Conservation (phyloP, 2,797 vertebrate genomes). For the Cygnus olor region DNA sequence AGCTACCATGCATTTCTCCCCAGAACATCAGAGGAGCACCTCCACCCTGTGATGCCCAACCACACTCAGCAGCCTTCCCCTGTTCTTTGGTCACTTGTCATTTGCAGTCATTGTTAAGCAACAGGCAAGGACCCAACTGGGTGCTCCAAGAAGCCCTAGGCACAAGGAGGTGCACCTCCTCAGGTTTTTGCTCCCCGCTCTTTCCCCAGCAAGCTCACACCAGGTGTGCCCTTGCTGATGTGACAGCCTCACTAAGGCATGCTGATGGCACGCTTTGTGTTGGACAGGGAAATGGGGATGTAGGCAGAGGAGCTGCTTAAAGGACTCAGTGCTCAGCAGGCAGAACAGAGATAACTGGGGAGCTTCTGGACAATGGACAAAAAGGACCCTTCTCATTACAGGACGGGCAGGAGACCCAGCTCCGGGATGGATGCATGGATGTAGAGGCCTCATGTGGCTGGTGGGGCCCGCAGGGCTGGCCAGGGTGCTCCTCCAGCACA, state of each 20-base stretch:
- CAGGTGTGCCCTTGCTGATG: fast-evolving
- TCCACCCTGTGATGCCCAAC: fast-evolving
- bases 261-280: neutral
- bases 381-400: neutral
- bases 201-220: fast-evolving
- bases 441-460: neutral
- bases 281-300: neutral
- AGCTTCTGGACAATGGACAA: neutral
- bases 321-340: fast-evolving
- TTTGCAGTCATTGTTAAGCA: fast-evolving
- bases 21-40: fast-evolving
- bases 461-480: neutral
- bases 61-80: fast-evolving
- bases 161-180: neutral
- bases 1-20: neutral
- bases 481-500: neutral
- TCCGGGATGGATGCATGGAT: neutral
- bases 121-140: fast-evolving
- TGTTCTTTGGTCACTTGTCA: neutral
- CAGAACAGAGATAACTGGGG: neutral
- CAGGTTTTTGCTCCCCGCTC: fast-evolving
- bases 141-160: neutral
- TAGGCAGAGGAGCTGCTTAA: neutral
- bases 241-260: neutral
- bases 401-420: neutral